Evolutionary conservation across 2,113 vertebrate genomes (phyloP).

Genomic region (Bos taurus): ARS-UCD2.0 NC_037343.1:12171001-12171500

Average conservation of each 20-base stretch:
- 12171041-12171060: not conserved
- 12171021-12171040: not conserved
- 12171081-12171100: not conserved
- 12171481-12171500: not conserved
- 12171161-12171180: not conserved
- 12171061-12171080: not conserved
- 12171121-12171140: not conserved
- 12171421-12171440: not conserved
- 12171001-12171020: not conserved
- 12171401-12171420: not conserved
- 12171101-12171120: not conserved
- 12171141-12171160: not conserved
- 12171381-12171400: not conserved
- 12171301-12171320: not conserved
- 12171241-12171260: not conserved
- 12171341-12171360: not conserved
- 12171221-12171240: not conserved
- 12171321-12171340: not conserved
- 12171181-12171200: not conserved
- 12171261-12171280: not conserved
- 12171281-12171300: not conserved
- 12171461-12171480: not conserved
- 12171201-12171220: not conserved
- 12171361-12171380: not conserved
- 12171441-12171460: not conserved